Evolutionary conservation across 2,113 vertebrate genomes (phyloP).

Genomic region (Bufo bufo): DNA sequence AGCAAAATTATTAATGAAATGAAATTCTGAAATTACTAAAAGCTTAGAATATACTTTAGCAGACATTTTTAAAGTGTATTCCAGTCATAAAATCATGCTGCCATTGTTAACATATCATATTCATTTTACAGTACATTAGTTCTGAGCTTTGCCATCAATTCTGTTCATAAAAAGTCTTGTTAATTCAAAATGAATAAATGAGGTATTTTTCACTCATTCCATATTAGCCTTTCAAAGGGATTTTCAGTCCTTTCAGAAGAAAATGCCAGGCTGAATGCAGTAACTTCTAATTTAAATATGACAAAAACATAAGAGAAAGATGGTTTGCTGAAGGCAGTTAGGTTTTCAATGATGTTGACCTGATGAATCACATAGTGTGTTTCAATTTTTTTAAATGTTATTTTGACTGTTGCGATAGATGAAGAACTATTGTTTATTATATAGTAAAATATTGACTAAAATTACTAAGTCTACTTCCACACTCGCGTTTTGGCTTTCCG

Average conservation of each 20-base stretch:
- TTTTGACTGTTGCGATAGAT: background rate
- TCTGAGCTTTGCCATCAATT: constrained; percentile 51
- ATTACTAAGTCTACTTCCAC: no score
- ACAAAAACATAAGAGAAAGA: constrained; percentile 27
- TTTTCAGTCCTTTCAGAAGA: constrained; percentile 29
- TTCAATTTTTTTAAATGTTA: background rate
- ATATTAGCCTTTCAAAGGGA: constrained; percentile 33
- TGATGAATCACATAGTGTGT: background rate
- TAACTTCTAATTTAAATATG: constrained; percentile 51
- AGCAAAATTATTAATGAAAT: constrained; percentile 38
- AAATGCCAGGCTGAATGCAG: constrained; percentile 41
- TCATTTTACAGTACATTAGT: constrained; percentile 53
- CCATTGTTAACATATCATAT: constrained; percentile 55
- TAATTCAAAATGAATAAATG: constrained; percentile 56
- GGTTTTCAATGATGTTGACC: constrained; percentile 16
- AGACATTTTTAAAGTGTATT: constrained; percentile 36
- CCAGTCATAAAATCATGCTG: constrained; percentile 41
- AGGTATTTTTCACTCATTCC: constrained; percentile 49
- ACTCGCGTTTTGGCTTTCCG: no score
- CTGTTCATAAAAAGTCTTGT: constrained; percentile 50
- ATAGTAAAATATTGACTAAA: background rate
- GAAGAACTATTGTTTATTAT: background rate
- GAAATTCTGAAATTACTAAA: constrained; percentile 34
- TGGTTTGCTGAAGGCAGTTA: background rate
- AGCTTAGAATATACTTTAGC: constrained; percentile 35